Base-by-base conservation (phyloP, 92 coral and sea anemone species). In the Parazoanthus darwini region DNA sequence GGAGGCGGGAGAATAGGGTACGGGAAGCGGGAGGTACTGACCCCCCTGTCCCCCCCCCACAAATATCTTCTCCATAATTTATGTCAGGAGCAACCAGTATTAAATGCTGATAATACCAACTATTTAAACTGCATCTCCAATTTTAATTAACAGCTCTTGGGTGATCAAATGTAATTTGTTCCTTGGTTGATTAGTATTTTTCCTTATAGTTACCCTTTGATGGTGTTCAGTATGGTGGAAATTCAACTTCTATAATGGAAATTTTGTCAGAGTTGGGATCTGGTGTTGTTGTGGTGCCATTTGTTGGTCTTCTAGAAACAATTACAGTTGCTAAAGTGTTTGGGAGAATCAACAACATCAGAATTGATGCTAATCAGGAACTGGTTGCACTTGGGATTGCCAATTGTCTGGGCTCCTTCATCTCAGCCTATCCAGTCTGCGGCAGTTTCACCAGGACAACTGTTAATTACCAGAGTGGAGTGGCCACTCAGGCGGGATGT, bases 401-500 rank as follows among this genome's bases (percentile, higher is more conserved):
- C 65, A 96, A 96, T 88, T 85, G 87, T 68, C 50, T 96, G 71
- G 93, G 98, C 54, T 93, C 98, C 65, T 96, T 96, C 88, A 93
- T 95, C 37, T 96, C 98, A 3, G 94, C 98, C 14, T 96, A 94
- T 74, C 98, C 98, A 50, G 96, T 96, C 23, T 94, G 98, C 38
- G 98, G 98, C 23, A 96, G 98, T 77, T 96, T 96, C 80, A 94
- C 98, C 16, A 91, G 98, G 44, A 94, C 98, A 7, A 96, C 98
- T 5, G 98, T 96, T 20, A 96, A 96, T 71, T 94, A 95, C 3
- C 97, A 94, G 79, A 96, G 98, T 82, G 98, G 98, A 13, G 98
- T 96, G 77, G 98, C 98, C 29, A 91, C 98, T 5, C 98, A 97
- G 38, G 96, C 97, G n/a, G 98, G 98, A 89, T 97, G 98, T 96